Base-by-base conservation (phyloP, 2,888 invertebrate genomes). In the Noctua janthe region DNA sequence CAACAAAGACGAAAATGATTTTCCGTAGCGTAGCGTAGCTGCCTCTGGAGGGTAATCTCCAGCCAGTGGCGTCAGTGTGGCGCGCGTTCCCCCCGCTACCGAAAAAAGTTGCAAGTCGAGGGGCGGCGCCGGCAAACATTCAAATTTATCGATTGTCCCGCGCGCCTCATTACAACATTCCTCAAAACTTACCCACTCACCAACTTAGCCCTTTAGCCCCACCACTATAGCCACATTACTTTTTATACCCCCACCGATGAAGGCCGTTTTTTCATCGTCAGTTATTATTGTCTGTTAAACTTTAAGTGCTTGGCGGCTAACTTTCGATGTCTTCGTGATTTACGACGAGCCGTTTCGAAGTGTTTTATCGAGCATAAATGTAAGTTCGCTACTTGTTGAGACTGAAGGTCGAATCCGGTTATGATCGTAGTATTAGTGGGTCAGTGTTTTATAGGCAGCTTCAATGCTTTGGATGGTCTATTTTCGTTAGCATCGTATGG, bases 101-200 rank as follows among this genome's bases (percentile, higher is more conserved):
- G 95, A 96, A 97, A 97, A 97, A 97, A 97, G 96, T 97, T 97
- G 96, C 97, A 97, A 97, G 96, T 96, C 95, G 95, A 94, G 93
- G 93, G 93, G 94, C 95, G 96, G 96, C 96, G 96, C 96, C 96
- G 94, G 90, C 91, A 95, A 96, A 97, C 97, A 97, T 97, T 97
- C 97, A 97, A 97, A 97, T 97, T 97, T 97, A 97, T 97, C 96
- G 97, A 97, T 97, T 96, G 95, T 96, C 95, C 95, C 95, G 93
- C 95, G 92, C 93, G 94, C 93, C 95, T 97, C 97, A 96, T 97
- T 96, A 96, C 97, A 92, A 93, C 96, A 96, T 96, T 96, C 96
- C 95, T 97, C 96, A 96, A 96, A 96, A 96, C 95, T 95, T 95
- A 95, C 94, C 94, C 94, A 94, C 95, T 95, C 94, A 94, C 94